Base-by-base conservation (phyloP, 2,888 invertebrate genomes). In the Rhagonycha fulva region DNA sequence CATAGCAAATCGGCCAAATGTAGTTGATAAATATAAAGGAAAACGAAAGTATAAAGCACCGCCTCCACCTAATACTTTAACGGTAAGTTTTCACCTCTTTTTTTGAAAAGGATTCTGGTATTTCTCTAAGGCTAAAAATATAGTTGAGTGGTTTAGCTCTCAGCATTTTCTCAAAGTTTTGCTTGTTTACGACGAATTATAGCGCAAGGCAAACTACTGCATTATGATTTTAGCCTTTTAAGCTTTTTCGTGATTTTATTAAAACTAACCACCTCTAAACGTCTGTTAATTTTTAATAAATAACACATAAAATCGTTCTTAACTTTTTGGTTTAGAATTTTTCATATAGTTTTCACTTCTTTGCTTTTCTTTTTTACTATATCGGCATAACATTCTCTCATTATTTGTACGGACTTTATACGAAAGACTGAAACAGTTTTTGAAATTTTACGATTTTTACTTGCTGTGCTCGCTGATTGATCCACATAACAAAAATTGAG, bases 21-120 rank as follows among this genome's bases (percentile, higher is more conserved):
- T 88, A 69, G 89, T 89, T 83, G 90, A 90, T 77, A 89, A 87
- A 79, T 87, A 83, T 74, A 89, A 86, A 87, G 90, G 91, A 75
- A 93, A 93, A 83, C 93, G 95, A 85, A 95, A 95, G 87, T 94
- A 94, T 85, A 91, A 92, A 89, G 95, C 95, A 3, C 94, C 94
- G 14, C 90, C 92, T 76, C 93, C 94, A 73, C 91, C 91, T 14
- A 74, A 14, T 89, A 71, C 26, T 71, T 28, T 66, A 60, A 82
- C 68, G 82, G 82, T 68, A 84, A 83, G 71, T 82, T 79, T 61
- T 83, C 81, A 68, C 78, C n/a, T 47, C 10, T 7, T 47, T 47
- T 47, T n/a, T n/a, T n/a, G 47, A n/a, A n/a, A 47, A 47, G 32
- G 32, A n/a, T n/a, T 47, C n/a, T 5, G n/a, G 5, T 47, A 47